Evolutionary conservation across 2,888 invertebrate species (phyloP).

Genomic region (Drosophila borborema): DNA sequence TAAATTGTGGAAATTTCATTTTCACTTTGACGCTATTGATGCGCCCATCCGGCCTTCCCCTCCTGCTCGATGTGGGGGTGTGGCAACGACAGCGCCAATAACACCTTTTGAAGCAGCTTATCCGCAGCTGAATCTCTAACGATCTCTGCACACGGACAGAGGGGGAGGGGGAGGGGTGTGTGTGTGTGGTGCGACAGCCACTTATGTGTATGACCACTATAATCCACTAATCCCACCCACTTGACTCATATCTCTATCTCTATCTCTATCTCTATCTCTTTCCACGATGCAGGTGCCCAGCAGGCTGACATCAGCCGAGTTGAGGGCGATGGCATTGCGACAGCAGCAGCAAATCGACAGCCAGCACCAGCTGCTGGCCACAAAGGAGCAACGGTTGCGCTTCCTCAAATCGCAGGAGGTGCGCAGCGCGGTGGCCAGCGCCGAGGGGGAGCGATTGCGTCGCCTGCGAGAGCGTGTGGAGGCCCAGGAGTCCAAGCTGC

Average conservation of each 20-base stretch:
- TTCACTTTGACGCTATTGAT: constrained; percentile 58
- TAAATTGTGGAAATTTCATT: constrained; percentile 79
- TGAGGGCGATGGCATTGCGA: constrained; percentile 98
- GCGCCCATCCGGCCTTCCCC: background rate
- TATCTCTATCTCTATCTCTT: background rate
- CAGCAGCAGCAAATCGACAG: constrained; percentile 99
- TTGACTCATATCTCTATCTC: constrained; percentile 2
- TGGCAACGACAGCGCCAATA: constrained; percentile 25
- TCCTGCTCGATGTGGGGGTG: background rate
- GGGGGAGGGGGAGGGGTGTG: background rate
- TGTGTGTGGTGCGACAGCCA: constrained; percentile 4
- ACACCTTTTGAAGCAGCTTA: constrained; percentile 58
- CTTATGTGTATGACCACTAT: constrained; percentile 27
- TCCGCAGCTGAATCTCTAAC: constrained; percentile 65
- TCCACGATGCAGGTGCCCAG: constrained; percentile 91
- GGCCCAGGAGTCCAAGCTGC: constrained; percentile 96
- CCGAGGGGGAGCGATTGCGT: constrained; percentile 94
- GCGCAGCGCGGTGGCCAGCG: constrained; percentile 86
- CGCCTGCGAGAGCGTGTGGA: constrained; percentile 96
- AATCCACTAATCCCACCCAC: constrained; percentile 58
- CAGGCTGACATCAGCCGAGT: constrained; percentile 97
- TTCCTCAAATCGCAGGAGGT: constrained; percentile 97
- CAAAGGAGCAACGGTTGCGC: constrained; percentile 96
- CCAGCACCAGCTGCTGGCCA: constrained; percentile 95
- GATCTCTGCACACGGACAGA: constrained; percentile 55